Evolutionary conservation across 2,888 invertebrate genomes (phyloP).

Genomic region (Drosophila meridiana): DNA sequence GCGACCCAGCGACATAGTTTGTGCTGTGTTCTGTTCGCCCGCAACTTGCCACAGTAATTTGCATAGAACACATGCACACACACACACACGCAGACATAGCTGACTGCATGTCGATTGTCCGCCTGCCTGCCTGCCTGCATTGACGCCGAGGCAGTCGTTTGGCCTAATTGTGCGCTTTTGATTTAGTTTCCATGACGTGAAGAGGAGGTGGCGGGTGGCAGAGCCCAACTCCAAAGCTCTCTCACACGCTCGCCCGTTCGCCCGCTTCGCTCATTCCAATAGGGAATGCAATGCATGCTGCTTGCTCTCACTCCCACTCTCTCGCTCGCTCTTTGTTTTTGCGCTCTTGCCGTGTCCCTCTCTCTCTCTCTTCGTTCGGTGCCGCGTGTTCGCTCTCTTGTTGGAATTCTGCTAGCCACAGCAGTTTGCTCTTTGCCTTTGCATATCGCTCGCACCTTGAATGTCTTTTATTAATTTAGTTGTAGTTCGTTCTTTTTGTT

Average conservation of each 20-base stretch:
- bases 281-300: conserved; percentile 39
- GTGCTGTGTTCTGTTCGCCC: conserved; percentile 55
- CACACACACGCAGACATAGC: conserved; percentile 24
- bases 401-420: conserved; percentile 56
- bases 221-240: conserved; percentile 10
- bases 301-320: background rate
- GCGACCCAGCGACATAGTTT: conserved; percentile 77
- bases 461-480: conserved; percentile 45
- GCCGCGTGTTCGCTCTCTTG: conserved; percentile 10
- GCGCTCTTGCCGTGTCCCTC: background rate
- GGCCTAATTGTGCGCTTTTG: conserved; percentile 80
- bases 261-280: conserved; percentile 27
- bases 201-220: conserved; percentile 29
- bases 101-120: conserved; percentile 47
- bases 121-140: conserved; percentile 28
- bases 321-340: conserved; percentile 2
- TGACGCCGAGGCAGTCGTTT: conserved; percentile 49
- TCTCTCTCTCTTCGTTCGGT: background rate
- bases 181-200: conserved; percentile 69
- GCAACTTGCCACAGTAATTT: conserved; percentile 69
- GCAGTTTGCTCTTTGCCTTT: conserved; percentile 59
- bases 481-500: conserved; percentile 21
- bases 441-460: conserved; percentile 74
- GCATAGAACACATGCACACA: conserved; percentile 50
- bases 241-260: background rate